Evolutionary conservation across 2,888 invertebrate genomes (phyloP).

Genomic region (Anthophora plumipes): DNA sequence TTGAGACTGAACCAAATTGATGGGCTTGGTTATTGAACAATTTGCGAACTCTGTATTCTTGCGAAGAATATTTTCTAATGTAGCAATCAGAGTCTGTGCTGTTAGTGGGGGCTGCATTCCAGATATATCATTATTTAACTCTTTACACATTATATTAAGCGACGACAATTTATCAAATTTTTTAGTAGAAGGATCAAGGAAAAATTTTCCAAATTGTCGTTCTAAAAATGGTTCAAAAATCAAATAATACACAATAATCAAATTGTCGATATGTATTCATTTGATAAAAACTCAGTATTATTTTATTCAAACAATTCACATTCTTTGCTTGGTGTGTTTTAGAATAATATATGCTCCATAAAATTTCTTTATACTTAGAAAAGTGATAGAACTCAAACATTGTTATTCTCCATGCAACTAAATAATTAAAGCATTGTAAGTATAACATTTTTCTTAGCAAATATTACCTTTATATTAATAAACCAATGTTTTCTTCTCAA

Average conservation of each 20-base stretch:
- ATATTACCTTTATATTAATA: neutral
- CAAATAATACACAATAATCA: slow-evolving; percentile 54
- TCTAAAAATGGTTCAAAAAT: slow-evolving; percentile 29
- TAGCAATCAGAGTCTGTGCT: slow-evolving; percentile 79
- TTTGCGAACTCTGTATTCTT: slow-evolving; percentile 80
- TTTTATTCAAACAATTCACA: slow-evolving; percentile 44
- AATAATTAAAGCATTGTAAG: neutral
- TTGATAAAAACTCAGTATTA: slow-evolving; percentile 32
- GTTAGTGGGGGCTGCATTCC: slow-evolving; percentile 78
- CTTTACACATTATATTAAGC: slow-evolving; percentile 40
- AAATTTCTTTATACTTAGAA: slow-evolving; percentile 35
- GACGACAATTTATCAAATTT: slow-evolving; percentile 65
- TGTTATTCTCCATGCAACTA: neutral
- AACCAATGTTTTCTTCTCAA: neutral
- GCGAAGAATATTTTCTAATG: slow-evolving; percentile 79
- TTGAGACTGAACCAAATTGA: slow-evolving; percentile 77
- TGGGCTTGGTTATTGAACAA: slow-evolving; percentile 76
- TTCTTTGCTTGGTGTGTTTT: slow-evolving; percentile 32
- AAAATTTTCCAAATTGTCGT: slow-evolving; percentile 65
- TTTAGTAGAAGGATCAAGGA: neutral
- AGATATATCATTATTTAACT: slow-evolving; percentile 69
- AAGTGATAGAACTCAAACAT: slow-evolving; percentile 23
- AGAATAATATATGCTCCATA: slow-evolving; percentile 22
- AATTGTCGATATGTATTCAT: slow-evolving; percentile 49
- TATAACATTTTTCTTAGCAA: slow-evolving; percentile 2